phyloP scores from a whole-genome alignment of 2,797 vertebrate genomes.

The Coregonus sp. region DNA sequence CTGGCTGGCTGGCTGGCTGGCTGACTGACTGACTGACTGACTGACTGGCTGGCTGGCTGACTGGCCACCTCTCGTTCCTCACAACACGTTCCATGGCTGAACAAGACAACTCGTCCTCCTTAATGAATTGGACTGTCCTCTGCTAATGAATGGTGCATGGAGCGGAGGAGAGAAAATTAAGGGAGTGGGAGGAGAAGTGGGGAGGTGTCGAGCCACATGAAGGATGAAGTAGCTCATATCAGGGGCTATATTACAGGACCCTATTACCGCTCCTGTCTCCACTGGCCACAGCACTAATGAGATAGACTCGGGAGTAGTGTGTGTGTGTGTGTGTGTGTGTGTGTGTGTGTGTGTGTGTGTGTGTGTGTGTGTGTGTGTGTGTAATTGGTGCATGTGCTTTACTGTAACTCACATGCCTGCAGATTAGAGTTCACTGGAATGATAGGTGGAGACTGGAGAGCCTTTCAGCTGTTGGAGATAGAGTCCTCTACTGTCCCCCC shows the following conservation, averaged over 20 bases:
- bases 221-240: slow-evolving; percentile 65
- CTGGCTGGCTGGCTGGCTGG: too few relatives aligned
- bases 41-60: too few relatives aligned
- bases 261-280: slow-evolving; percentile 67
- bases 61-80: slow-evolving; percentile 14
- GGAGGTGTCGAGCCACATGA: slow-evolving; percentile 64
- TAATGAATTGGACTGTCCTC: slow-evolving; percentile 70
- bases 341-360: too few relatives aligned
- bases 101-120: slow-evolving; percentile 42
- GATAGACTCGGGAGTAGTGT: slow-evolving; percentile 34
- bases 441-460: too few relatives aligned
- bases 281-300: slow-evolving; percentile 63
- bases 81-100: slow-evolving; percentile 40
- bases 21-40: too few relatives aligned
- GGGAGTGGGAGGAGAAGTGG: slow-evolving; percentile 63
- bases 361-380: too few relatives aligned
- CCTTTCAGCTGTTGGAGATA: too few relatives aligned
- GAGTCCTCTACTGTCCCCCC: too few relatives aligned
- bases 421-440: too few relatives aligned
- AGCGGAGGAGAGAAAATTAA: slow-evolving; percentile 37
- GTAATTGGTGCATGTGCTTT: too few relatives aligned
- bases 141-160: slow-evolving; percentile 68
- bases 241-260: slow-evolving; percentile 55
- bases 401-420: too few relatives aligned
- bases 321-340: not conserved